These are phyloP conservation scores for Bufo bufo DNA, from an alignment of 2,113 vertebrate species.

Conservation along the genomic window DNA sequence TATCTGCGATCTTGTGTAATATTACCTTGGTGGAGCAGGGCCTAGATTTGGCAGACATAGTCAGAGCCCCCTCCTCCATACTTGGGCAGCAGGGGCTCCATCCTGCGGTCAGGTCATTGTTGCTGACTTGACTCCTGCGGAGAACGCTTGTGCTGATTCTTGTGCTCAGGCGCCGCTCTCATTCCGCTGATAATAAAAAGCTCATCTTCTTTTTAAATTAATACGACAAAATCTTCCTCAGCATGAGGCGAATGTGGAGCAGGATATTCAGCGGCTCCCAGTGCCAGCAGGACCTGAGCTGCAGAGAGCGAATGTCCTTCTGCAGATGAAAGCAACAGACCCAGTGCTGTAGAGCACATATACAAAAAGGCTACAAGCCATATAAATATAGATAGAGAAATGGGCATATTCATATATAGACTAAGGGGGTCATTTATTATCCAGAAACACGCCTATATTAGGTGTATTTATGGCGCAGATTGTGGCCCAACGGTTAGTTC, in stretches of 20 bases:
- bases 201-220: conserved; percentile 12
- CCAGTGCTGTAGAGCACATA: neutral
- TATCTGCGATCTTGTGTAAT: neutral
- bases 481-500: too few relatives aligned
- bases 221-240: conserved; percentile 7
- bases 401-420: too few relatives aligned
- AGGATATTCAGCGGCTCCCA: neutral
- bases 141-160: neutral
- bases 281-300: neutral
- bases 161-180: neutral
- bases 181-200: conserved; percentile 13
- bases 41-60: neutral
- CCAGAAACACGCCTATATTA: too few relatives aligned
- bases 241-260: neutral
- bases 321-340: neutral
- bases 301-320: neutral
- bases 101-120: neutral
- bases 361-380: too few relatives aligned
- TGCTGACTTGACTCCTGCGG: neutral
- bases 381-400: too few relatives aligned
- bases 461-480: too few relatives aligned
- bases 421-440: too few relatives aligned
- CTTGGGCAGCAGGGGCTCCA: neutral
- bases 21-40: neutral
- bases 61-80: neutral